Base-by-base conservation (phyloP, 2,888 invertebrate genomes). In the Gari tellinella region DNA sequence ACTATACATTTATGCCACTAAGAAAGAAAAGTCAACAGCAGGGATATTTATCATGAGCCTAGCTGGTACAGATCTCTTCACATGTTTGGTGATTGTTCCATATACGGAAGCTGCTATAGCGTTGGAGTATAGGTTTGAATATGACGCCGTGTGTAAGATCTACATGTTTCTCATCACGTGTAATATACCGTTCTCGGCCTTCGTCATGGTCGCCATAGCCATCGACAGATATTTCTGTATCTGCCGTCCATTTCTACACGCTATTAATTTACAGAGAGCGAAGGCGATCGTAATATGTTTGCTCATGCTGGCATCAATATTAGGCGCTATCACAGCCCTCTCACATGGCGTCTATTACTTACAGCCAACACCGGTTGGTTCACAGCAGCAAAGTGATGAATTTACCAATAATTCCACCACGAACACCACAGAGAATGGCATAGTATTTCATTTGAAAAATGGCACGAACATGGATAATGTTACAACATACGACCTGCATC, bases 81-180 rank as follows among this genome's bases (percentile, higher is more conserved):
- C 88, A 3, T 88, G 89, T 65, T 48, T 88, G 8, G 52, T 88
- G 10, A 74, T 88, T 19, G 82, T 89, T 23, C 89, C 89, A 0
- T 88, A 81, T 55, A 85, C 89, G 0, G 86, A 88, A 21, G 82
- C 75, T 23, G 83, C 87, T 31, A 86, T 89, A 64, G 86, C 74
- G 56, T 46, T 83, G 0, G 52, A 82, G 4, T 90, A 86, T 62
- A 25, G 69, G 14, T 56, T 89, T 19, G 45, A 66, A 1, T 83
- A 81, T 56, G 89, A 89, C 62, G 56, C 81, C 2, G 64, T 82
- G 12, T 90, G 90, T 72, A 88, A 89, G 70, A 56, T 86, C 0
- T 90, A 90, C 74, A 86, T 88, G 61, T 88, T 90, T 64, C 77
- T 90, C 40, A 88, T 89, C 49, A 88, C 89, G 12, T 88, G 84